Evolutionary conservation across 2,113 vertebrate genomes (phyloP), one percentile per base, ranked within the genome.

Genomic region (Indicator indicator): DNA sequence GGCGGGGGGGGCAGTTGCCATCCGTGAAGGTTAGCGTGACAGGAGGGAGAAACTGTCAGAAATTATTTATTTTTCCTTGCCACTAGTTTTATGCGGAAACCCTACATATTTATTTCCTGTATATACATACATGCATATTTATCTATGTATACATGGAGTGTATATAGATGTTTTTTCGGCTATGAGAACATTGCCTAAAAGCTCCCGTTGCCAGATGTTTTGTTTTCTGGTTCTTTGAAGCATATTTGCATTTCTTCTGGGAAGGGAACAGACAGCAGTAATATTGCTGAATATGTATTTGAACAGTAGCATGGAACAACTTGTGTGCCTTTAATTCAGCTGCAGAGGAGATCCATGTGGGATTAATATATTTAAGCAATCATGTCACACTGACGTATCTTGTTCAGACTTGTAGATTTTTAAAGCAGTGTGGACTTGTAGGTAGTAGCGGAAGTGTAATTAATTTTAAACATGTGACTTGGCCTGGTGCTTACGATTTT

Each of bases 391-490:
- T 94, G 90, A 86, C 80, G 64, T 87, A 59, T 78, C 95, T 88
- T 95, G 94, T 94, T 95, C 89, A 87, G 96, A 82, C 94, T 95
- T 95, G 94, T 36, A 75, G 87, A 38, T 86, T 95, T 96, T 96
- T 89, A 71, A 89, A 91, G 92, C 92, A 46, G 71, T 59, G 72
- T 64, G 91, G 89, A 91, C 88, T 92, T 92, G 91, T 76, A 92
- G 76, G 75, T 86, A 90, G 91, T 48, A 80, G 83, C 32, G 56
- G 90, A 95, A 95, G 71, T 77, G 65, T 75, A 86, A 94, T 94
- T 89, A 91, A 90, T 95, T 95, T 85, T 78, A 80, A 94, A 48
- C 89, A 80, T 58, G 90, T 93, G 90, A 91, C 76, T 94, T 86
- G 80, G 90, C 92, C 63, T 81, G 12, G 30, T 5, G 56, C 88